Evolutionary conservation across 2,797 vertebrate species (phyloP).

Genomic region (Melanotaenia boesemani): DNA sequence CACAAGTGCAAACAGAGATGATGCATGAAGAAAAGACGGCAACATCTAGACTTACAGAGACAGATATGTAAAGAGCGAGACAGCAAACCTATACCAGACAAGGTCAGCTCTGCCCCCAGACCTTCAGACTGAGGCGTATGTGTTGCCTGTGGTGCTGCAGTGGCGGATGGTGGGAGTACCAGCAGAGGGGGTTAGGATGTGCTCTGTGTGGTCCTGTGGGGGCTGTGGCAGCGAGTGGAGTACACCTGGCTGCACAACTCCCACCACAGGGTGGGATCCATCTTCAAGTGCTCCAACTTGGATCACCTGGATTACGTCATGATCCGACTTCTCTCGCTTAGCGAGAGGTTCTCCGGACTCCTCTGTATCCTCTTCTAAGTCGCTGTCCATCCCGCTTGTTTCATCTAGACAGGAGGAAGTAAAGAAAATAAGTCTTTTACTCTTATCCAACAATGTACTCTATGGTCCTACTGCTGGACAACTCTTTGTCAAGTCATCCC

Average conservation of each 20-base stretch:
- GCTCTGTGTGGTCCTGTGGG: conserved; percentile 85
- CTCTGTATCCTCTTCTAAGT: conserved; percentile 82
- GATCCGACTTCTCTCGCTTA: conserved; percentile 91
- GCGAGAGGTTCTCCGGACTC: conserved; percentile 88
- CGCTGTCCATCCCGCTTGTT: conserved; percentile 86
- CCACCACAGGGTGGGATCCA: conserved; percentile 84
- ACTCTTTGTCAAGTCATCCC: neutral
- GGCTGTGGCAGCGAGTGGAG: conserved; percentile 89
- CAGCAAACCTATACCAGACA: conserved; percentile 38
- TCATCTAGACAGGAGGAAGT: conserved; percentile 82
- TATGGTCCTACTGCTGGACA: neutral
- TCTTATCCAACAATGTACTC: neutral
- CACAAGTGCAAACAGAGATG: conserved; percentile 67
- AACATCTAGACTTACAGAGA: conserved; percentile 61
- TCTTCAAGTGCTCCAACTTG: conserved; percentile 88
- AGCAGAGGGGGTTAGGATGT: conserved; percentile 86
- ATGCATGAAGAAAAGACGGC: conserved; percentile 51
- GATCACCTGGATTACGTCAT: conserved; percentile 90
- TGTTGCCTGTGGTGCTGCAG: conserved; percentile 95
- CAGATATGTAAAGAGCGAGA: conserved; percentile 55
- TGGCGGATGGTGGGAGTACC: conserved; percentile 95
- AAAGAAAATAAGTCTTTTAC: neutral
- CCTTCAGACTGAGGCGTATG: conserved; percentile 92
- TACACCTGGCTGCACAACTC: conserved; percentile 89
- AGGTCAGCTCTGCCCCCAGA: conserved; percentile 34